Base-by-base conservation (phyloP, 2,888 invertebrate genomes). In the Cepaea hortensis region DNA sequence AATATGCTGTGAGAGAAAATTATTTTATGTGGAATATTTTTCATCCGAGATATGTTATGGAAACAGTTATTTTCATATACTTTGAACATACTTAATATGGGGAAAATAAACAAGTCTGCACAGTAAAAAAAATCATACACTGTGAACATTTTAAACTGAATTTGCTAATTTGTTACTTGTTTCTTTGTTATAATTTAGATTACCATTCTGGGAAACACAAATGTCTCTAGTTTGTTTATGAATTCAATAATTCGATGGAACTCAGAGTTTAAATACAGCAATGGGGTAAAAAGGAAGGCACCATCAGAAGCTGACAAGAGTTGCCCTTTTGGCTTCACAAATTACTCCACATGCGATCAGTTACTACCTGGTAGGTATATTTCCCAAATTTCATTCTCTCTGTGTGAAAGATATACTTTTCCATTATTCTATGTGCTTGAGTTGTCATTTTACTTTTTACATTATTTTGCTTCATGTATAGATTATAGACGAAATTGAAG, bases 171-270 rank as follows among this genome's bases (percentile, higher is more conserved):
- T 68, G 6, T 23, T 73, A 18, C 11, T 48, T 61, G 62, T 65
- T 18, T 23, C 5, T 81, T 61, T 35, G 5, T n/a, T 20, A 48
- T 76, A 48, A 4, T 50, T 48, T 23, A 85, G 85, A 81, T 91
- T n/a, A 89, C 90, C 0, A 73, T 85, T 65, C 46, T 75, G 65
- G 88, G 88, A 13, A 88, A 87, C 79, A 75, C 46, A 5, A 84
- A 88, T 79, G 86, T 84, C 0, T 82, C 81, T 81, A 76, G 50
- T 68, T 48, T 86, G 55, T 88, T 88, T 68, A 48, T 82, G 13
- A 86, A 89, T 20, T 86, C 89, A 1, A 85, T 91, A 23, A 84
- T 91, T 46, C 88, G 89, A 0, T 92, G 92, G 92, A 89, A 90
- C 46, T 81, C 81, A 18, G 91, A 91, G 86, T 91, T 91, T 81